These are phyloP conservation scores for Heliconius hermathena DNA, from an alignment of 1,140 invertebrate genomes.

Conservation along the genomic window DNA sequence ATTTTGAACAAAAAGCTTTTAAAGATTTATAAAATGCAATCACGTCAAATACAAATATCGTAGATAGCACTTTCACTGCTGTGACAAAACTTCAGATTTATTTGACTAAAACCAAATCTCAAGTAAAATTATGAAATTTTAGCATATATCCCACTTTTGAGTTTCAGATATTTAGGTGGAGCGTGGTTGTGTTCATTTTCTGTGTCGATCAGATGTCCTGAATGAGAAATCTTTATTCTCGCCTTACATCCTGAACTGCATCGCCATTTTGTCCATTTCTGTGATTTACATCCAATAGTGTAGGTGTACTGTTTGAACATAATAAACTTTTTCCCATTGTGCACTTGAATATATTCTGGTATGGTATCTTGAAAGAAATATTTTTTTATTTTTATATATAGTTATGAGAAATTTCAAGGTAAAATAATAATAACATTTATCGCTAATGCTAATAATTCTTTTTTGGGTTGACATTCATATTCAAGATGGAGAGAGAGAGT, in stretches of 20 bases:
- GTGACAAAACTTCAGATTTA: background rate
- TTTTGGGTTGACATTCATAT: no score
- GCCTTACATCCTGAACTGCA: conserved; percentile 47
- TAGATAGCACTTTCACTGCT: no score
- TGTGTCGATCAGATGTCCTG: conserved; percentile 20
- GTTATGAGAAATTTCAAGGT: background rate
- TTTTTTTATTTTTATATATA: background rate
- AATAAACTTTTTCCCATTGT: conserved; percentile 46
- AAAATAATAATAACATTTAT: no score
- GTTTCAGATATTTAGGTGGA: conserved; percentile 28
- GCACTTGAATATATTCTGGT: conserved; percentile 17
- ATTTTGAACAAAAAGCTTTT: no score
- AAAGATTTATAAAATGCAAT: no score
- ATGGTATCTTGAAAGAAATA: background rate
- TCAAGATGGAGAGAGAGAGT: no score
- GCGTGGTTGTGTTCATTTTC: conserved; percentile 34
- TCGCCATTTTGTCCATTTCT: conserved; percentile 37
- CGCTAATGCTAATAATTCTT: no score
- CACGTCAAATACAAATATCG: no score
- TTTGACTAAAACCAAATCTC: background rate
- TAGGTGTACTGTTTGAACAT: conserved; percentile 50
- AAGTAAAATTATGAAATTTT: conserved; percentile 18
- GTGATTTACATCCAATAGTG: conserved; percentile 26
- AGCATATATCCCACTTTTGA: conserved; percentile 38
- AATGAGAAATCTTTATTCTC: conserved; percentile 34